These are phyloP conservation scores for Crax fasciolata DNA, from an alignment of 2,797 vertebrate species.

Conservation along the genomic window DNA sequence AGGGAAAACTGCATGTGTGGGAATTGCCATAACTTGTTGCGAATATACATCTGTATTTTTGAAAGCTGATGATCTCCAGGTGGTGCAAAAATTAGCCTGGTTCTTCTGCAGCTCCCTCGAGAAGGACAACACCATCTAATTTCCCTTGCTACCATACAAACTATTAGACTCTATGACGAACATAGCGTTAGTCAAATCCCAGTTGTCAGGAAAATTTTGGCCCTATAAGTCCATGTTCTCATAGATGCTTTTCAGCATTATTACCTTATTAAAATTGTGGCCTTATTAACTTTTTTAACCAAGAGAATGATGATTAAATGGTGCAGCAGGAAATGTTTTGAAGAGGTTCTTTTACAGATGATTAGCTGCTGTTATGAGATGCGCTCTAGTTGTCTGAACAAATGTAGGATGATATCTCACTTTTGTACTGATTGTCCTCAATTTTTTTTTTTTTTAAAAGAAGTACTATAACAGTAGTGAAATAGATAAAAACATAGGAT, in stretches of 20 bases:
- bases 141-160: constrained; percentile 20
- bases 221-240: not conserved
- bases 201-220: not conserved
- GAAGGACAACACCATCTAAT: not conserved
- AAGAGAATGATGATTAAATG: not conserved
- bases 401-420: not conserved
- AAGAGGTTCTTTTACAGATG: not conserved
- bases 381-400: not conserved
- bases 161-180: not conserved
- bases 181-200: not conserved
- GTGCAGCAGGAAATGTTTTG: constrained; percentile 3
- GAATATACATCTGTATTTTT: not conserved
- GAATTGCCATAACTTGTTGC: not conserved
- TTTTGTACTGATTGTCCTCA: not conserved
- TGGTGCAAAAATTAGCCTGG: constrained; percentile 24
- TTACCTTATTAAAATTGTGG: not conserved
- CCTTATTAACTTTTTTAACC: constrained; percentile 14
- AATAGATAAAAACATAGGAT: not conserved
- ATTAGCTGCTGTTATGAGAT: not conserved
- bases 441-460: not conserved
- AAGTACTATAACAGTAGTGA: not conserved
- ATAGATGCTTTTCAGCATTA: not conserved
- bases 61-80: constrained; percentile 12
- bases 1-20: not conserved
- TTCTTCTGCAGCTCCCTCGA: not conserved